Conservation (phyloP, 2,113 vertebrate genomes). For the Percina caprodes region DNA sequence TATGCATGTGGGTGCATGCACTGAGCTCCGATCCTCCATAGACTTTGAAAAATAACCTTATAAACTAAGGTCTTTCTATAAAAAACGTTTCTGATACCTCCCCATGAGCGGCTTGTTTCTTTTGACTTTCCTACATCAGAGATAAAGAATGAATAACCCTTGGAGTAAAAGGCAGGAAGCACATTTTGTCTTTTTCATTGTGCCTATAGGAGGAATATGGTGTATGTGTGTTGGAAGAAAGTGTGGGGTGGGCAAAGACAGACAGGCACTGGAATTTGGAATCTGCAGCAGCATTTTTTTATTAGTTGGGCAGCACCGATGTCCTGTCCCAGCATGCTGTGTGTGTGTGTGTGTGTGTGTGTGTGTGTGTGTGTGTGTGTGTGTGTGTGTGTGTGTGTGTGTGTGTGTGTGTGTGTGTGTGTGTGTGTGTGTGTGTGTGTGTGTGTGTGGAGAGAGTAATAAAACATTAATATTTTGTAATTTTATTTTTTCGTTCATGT, state of each 20-base stretch:
- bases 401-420: conserved; percentile 14
- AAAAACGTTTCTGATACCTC: not conserved
- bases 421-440: conserved; percentile 43
- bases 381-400: conserved; percentile 41
- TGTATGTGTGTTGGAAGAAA: conserved; percentile 27
- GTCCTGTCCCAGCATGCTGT: conserved; percentile 83
- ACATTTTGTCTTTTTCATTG: not conserved
- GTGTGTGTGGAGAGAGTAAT: not conserved
- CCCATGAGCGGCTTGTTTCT: not conserved
- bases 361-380: conserved; percentile 37
- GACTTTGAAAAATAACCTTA: not conserved
- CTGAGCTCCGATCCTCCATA: not conserved
- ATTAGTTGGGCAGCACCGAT: conserved; percentile 79
- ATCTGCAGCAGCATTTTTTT: conserved; percentile 84
- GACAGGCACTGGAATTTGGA: conserved; percentile 83
- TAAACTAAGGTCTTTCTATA: conserved; percentile 6
- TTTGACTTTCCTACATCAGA: conserved; percentile 6
- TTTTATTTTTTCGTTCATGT: not conserved
- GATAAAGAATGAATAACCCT: not conserved
- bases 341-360: conserved; percentile 47
- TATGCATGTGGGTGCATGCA: conserved; percentile 55
- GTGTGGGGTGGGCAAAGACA: conserved; percentile 71
- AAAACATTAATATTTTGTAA: no score
- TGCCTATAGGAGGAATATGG: conserved; percentile 21
- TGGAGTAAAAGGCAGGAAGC: not conserved